Evolutionary conservation across 1,140 invertebrate genomes (phyloP), one percentile per base, ranked within the genome.

Genomic region (Cydia amplana): DNA sequence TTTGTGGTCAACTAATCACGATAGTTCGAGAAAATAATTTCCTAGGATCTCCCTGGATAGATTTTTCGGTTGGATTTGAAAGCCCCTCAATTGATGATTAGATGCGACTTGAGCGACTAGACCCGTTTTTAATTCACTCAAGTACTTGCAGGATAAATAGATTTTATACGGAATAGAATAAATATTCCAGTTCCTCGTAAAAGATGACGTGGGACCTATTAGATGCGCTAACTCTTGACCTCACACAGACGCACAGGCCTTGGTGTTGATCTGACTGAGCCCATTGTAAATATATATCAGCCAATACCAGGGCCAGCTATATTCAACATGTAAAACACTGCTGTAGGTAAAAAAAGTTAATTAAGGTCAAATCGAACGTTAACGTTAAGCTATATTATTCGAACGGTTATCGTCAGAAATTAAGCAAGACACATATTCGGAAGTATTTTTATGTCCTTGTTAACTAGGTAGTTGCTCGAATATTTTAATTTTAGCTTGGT

Each of bases 201-300:
- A 70, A 36, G 7, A 51, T 70, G 65, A 70, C 65, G 65, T 18
- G 36, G 65, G 28, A n/a, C 32, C 65, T 36, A 70, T 70, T 20
- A 70, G 65, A 70, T 70, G 65, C 65, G 65, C 65, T 10, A 70
- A n/a, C 28, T 70, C 16, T n/a, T 70, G 65, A 70, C 65, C 65
- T 70, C 65, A 70, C 65, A 10, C 32, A 40, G 32, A 18, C 65
- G 43, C 65, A 10, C 32, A 40, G 32, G 32, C 65, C 65, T 70
- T 70, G 32, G n/a, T n/a, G 32, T 70, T 70, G 43, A 70, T 70
- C 65, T 43, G 28, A 36, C 65, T 43, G 28, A 36, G 16, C 64
- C 28, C 65, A 70, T 70, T 70, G 65, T 70, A 9, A 70, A 18
- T 12, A 70, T 36, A 18, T 12, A 70, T 36, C 28, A 18, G 65